A percentile compares a stretch with the other conserved stretches of the same genome.
Conservation (phyloP, 2,113 vertebrate genomes). For the Lathamus discolor region DNA sequence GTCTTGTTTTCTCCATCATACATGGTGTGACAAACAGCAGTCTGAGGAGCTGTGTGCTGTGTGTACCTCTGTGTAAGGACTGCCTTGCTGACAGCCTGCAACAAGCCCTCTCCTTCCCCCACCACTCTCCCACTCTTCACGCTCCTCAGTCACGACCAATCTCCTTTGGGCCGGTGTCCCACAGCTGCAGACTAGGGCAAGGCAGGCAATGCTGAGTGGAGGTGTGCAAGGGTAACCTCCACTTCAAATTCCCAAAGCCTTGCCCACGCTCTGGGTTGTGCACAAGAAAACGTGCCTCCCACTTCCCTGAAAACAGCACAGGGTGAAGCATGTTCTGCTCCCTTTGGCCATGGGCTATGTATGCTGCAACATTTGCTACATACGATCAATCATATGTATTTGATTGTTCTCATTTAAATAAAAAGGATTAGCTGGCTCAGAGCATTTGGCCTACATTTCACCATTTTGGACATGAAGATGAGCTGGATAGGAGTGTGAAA, state of each 20-base stretch:
- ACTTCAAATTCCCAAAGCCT: background rate
- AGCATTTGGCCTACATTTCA: background rate
- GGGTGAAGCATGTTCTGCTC: background rate
- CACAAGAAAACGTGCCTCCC: background rate
- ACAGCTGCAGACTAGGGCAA: background rate
- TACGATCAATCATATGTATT: background rate
- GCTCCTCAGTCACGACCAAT: fast-evolving
- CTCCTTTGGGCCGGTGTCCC: fast-evolving
- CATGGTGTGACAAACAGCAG: fast-evolving
- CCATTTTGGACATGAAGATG: background rate
- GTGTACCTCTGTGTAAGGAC: background rate
- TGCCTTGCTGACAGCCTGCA: background rate
- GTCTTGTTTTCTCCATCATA: background rate
- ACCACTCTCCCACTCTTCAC: fast-evolving
- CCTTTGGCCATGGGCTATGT: background rate
- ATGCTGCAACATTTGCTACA: background rate
- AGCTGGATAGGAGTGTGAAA: background rate
- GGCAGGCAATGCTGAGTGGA: background rate
- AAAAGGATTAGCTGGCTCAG: background rate
- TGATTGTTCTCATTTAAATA: background rate
- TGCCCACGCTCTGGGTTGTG: background rate
- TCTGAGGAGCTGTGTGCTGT: background rate
- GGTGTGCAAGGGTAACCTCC: background rate
- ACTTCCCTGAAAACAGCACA: background rate
- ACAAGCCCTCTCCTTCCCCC: background rate